Evolutionary conservation across 2,888 invertebrate genomes (phyloP).

Genomic region (Macrosiphum euphorbiae): DNA sequence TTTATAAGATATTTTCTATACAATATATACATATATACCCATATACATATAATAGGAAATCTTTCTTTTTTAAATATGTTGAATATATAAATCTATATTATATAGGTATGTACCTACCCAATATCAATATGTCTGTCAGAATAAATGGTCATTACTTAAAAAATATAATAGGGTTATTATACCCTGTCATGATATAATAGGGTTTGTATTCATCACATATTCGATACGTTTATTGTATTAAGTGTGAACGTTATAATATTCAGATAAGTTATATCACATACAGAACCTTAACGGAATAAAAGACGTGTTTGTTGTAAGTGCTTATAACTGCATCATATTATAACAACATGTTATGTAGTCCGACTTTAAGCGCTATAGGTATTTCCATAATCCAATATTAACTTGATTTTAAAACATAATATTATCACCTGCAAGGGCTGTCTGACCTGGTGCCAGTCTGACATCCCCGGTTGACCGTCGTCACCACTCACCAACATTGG

Average conservation of each 20-base stretch:
- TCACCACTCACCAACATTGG: constrained; percentile 5
- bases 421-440: background rate
- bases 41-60: background rate
- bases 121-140: background rate
- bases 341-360: constrained; percentile 5
- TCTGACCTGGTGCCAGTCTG: background rate
- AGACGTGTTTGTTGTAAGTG: background rate
- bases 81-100: background rate
- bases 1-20: background rate
- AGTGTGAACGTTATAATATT: background rate
- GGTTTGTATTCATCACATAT: background rate
- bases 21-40: background rate
- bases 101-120: background rate
- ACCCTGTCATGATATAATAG: background rate
- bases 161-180: background rate
- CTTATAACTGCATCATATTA: constrained; percentile 15
- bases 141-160: background rate
- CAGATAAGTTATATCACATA: background rate
- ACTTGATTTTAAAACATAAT: constrained; percentile 15
- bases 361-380: constrained; percentile 4
- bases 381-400: constrained; percentile 28
- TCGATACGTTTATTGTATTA: background rate
- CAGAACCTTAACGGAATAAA: background rate
- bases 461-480: background rate
- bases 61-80: background rate